Evolutionary conservation across 2,888 invertebrate species (phyloP), one percentile per base, ranked within the genome.

Genomic region (Agapetus fuscipes): DNA sequence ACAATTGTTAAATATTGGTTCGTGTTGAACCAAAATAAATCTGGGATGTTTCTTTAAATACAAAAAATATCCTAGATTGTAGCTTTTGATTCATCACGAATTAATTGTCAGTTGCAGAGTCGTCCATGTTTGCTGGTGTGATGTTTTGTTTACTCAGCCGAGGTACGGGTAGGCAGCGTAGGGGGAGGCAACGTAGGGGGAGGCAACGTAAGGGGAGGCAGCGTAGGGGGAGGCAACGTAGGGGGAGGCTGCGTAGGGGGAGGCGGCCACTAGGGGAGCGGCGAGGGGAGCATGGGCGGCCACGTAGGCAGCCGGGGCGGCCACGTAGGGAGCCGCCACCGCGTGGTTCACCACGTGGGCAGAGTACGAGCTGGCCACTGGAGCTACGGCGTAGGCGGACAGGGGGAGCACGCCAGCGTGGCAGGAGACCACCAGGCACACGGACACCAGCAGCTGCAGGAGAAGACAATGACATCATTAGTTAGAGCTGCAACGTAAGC

Each of bases 321-420:
- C 64, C 1, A 67, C 55, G 3, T 75, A 71, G 1, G 83, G 83
- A 7, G 79, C 69, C 15, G 83, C 82, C 3, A 83, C 71, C 0
- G 83, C 83, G 52, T 84, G 84, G 62, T 83, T 82, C 39, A 84
- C 70, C 13, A 78, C 67, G 52, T 83, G 83, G 0, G 83, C 82
- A 43, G 81, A 82, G 62, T 81, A 85, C 10, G 81, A 82, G 50
- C 74, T 76, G 36, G 84, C 83, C 51, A 82, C 83, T 3, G 84
- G 83, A 1, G 82, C 79, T 3, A 83, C 67, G 39, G 74, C 72
- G 24, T 56, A 60, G 12, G 60, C 64, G 3, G 61, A 51, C 10
- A 49, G 36, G 31, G 67, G 60, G 3, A 60, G 39, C 3, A 61
- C 53, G 33, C 63, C 56, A 34, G 69, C 70, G 41, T 56, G 61